A percentile compares a stretch with the other conserved stretches of the same genome.
Conservation (phyloP, 2,888 invertebrate species). For the Caradrina kadenii region DNA sequence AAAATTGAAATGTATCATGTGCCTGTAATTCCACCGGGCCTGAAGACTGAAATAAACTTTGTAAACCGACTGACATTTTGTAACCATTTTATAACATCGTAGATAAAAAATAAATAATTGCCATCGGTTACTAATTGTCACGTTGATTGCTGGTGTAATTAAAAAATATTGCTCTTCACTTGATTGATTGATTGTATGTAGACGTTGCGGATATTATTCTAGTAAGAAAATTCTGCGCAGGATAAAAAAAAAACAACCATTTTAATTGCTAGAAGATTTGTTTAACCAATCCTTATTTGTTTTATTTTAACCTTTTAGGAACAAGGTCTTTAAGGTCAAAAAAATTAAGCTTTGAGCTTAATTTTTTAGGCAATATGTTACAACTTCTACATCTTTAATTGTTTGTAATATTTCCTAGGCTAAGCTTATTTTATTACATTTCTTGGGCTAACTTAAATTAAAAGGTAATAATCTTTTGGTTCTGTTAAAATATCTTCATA, state of each 20-base stretch:
- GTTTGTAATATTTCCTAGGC: constrained; percentile 16
- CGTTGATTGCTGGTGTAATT: constrained; percentile 43
- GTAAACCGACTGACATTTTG: constrained; percentile 5
- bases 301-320: not conserved
- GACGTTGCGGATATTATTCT: not conserved
- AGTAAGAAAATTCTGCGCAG: not conserved
- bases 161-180: constrained; percentile 36
- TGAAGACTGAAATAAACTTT: too few species aligned
- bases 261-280: not conserved
- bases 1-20: too few species aligned
- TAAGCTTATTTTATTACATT: constrained; percentile 22
- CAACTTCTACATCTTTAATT: constrained; percentile 10
- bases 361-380: too few species aligned
- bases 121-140: constrained; percentile 21
- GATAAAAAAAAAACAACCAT: not conserved
- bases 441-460: constrained; percentile 35
- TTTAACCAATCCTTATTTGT: not conserved
- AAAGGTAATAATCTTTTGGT: constrained; percentile 46
- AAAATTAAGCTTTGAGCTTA: too few species aligned
- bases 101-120: constrained; percentile 25
- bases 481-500: constrained; percentile 37
- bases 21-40: too few species aligned
- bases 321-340: too few species aligned
- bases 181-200: constrained; percentile 13
- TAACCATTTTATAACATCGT: not conserved